A percentile compares a stretch with the other conserved stretches of the same genome.
phyloP scores from a whole-genome alignment of 2,888 invertebrate species.

The Pediacus dermestoides region DNA sequence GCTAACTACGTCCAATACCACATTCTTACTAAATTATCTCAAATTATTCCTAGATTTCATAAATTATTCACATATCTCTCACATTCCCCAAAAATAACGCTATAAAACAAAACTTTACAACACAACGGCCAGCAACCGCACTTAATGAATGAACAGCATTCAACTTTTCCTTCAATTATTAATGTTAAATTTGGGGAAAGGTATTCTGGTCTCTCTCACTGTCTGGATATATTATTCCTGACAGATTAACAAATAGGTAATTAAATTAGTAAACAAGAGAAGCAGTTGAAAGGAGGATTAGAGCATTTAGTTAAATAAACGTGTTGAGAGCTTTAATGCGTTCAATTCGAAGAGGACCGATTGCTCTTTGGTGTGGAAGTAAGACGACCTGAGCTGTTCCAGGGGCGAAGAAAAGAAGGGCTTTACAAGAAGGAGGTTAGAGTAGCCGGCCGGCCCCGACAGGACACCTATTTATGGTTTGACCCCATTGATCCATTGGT shows the following conservation, averaged over 20 bases:
- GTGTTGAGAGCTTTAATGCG: conserved; percentile 36
- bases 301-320: conserved; percentile 38
- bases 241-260: conserved; percentile 17
- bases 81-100: conserved; percentile 17
- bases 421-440: conserved; percentile 28
- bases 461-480: conserved; percentile 43
- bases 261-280: conserved; percentile 20
- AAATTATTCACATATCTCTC: conserved; percentile 1
- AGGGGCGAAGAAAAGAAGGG: conserved; percentile 14
- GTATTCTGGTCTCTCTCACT: too few species aligned
- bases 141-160: too few species aligned
- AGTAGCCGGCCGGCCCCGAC: conserved; percentile 31
- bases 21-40: conserved; percentile 21
- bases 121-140: too few species aligned
- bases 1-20: conserved; percentile 21
- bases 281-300: conserved; percentile 14
- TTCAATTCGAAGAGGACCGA: conserved; percentile 35
- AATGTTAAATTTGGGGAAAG: too few species aligned
- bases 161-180: too few species aligned
- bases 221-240: conserved; percentile 1
- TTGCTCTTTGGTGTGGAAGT: conserved; percentile 38
- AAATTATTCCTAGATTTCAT: conserved; percentile 1
- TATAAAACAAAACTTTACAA: too few species aligned
- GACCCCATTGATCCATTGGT: conserved; percentile 41
- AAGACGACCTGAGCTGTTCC: conserved; percentile 29